A percentile compares a stretch with the other conserved stretches of the same genome.
Conservation (phyloP, 2,888 invertebrate species). For the Coenonympha arcania region DNA sequence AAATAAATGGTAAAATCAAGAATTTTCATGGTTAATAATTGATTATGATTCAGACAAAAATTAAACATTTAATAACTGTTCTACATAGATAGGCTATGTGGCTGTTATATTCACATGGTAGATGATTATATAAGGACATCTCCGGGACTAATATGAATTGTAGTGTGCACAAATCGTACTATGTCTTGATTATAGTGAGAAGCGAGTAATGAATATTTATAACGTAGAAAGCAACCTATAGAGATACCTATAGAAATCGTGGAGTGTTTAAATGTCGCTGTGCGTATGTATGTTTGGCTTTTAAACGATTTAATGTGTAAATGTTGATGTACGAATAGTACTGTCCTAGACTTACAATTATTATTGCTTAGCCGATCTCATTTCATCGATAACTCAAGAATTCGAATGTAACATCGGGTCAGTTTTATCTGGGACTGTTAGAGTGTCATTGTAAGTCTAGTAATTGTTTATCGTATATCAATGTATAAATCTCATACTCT, state of each 20-base stretch:
- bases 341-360: too few species aligned
- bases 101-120: not conserved
- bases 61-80: too few species aligned
- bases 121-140: not conserved
- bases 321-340: too few species aligned
- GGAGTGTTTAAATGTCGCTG: conserved; percentile 62
- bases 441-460: too few species aligned
- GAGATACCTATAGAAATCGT: too few species aligned
- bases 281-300: conserved; percentile 66
- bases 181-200: conserved; percentile 52
- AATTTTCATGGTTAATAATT: not conserved
- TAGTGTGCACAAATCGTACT: conserved; percentile 69
- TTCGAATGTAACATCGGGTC: too few species aligned
- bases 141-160: conserved; percentile 41
- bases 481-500: conserved; percentile 55
- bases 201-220: conserved; percentile 53
- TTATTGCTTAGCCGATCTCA: too few species aligned
- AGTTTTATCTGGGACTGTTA: too few species aligned
- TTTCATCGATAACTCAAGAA: too few species aligned
- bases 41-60: not conserved
- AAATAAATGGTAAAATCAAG: not conserved
- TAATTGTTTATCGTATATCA: too few species aligned
- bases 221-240: conserved; percentile 61
- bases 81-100: too few species aligned
- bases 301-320: conserved; percentile 41